Conservation (phyloP, 2,888 invertebrate species). For the Tolmerus cingulatus region DNA sequence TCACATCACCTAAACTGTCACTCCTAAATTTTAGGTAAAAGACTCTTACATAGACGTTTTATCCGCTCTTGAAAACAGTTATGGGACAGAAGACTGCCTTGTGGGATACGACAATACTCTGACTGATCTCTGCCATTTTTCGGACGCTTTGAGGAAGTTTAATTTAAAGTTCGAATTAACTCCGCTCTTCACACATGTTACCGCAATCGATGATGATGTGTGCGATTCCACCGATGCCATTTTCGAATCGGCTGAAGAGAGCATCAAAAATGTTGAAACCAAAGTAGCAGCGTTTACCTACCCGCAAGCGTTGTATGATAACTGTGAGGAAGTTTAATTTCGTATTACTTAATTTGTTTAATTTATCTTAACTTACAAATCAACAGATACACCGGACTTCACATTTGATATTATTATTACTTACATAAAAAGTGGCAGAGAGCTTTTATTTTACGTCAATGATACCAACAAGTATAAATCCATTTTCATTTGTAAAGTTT, state of each 20-base stretch:
- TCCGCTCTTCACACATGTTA: not conserved
- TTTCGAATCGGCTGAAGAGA: not conserved
- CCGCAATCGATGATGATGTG: not conserved
- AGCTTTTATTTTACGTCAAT: constrained; percentile 40
- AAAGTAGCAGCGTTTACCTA: constrained; percentile 34
- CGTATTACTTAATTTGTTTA: not conserved
- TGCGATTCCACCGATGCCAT: not conserved
- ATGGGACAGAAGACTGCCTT: not conserved
- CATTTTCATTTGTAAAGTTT: not conserved
- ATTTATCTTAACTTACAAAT: not conserved
- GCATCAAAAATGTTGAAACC: not conserved
- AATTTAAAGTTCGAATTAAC: constrained; percentile 16
- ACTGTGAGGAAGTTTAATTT: constrained; percentile 16
- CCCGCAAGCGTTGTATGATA: constrained; percentile 2
- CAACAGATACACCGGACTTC: constrained; percentile 21
- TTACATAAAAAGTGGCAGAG: constrained; percentile 27
- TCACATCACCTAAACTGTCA: not conserved
- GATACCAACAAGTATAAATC: constrained; percentile 25
- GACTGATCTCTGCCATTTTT: not conserved
- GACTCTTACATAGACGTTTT: not conserved
- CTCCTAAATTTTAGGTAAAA: not conserved
- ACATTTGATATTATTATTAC: constrained; percentile 41
- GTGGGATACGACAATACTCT: not conserved
- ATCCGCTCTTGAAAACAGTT: not conserved
- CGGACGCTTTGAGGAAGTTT: constrained; percentile 10